These are phyloP conservation scores for Aspiorhynchus laticeps DNA, from an alignment of 2,113 vertebrate species.

Conservation along the genomic window DNA sequence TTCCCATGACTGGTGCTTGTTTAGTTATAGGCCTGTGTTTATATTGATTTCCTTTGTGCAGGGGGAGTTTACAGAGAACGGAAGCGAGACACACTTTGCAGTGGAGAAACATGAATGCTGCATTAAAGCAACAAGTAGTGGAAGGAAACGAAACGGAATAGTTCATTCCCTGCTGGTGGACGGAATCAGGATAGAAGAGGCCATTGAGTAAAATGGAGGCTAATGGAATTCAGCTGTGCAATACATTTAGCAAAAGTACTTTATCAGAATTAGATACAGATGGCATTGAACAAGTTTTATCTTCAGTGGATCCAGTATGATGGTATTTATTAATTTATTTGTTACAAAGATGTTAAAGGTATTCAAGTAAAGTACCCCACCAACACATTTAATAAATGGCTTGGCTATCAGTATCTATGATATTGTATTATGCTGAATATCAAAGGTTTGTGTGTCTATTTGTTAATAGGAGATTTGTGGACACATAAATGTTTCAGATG, in stretches of 20 bases:
- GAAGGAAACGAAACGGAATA: slow-evolving; percentile 84
- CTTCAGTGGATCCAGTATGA: not conserved
- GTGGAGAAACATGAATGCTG: slow-evolving; percentile 84
- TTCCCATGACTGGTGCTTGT: not conserved
- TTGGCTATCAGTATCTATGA: not conserved
- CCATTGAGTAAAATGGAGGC: slow-evolving; percentile 63
- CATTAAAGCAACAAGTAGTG: slow-evolving; percentile 87
- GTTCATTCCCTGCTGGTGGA: slow-evolving; percentile 87
- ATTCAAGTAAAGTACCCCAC: not conserved
- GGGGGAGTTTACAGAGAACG: slow-evolving; percentile 95
- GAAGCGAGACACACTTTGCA: slow-evolving; percentile 89
- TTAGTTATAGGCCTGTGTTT: slow-evolving; percentile 8
- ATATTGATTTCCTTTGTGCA: slow-evolving; percentile 60
- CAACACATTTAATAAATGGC: not conserved
- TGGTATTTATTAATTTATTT: not conserved
- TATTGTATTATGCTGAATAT: not conserved
- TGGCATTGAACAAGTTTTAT: not conserved
- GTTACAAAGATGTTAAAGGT: not conserved
- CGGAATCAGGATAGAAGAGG: slow-evolving; percentile 79
- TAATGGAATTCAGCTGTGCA: slow-evolving; percentile 7
- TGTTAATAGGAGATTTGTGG: not conserved
- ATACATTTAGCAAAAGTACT: slow-evolving; percentile 12
- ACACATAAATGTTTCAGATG: not conserved
- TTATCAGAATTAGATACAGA: slow-evolving; percentile 38
- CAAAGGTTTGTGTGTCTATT: not conserved